Evolutionary conservation across 2,888 invertebrate species (phyloP).

Genomic region (Diarsia brunnea): DNA sequence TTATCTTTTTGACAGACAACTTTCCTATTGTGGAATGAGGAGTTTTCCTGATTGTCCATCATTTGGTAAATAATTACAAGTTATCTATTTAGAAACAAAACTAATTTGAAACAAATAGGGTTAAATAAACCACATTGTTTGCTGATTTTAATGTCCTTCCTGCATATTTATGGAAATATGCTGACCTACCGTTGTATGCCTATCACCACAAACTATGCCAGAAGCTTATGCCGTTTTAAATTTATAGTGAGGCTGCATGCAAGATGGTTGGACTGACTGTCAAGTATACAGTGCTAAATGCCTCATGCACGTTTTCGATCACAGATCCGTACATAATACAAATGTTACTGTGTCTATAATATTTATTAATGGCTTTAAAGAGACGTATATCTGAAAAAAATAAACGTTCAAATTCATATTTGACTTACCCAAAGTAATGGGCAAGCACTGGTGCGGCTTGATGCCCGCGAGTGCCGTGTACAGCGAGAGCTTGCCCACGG

Average conservation of each 20-base stretch:
- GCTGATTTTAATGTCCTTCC: background rate
- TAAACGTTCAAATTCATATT: too few species aligned
- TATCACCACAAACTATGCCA: background rate
- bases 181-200: background rate
- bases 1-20: background rate
- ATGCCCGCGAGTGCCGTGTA: constrained; percentile 99
- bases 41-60: background rate
- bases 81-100: background rate
- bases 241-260: background rate
- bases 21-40: background rate
- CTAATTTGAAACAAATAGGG: background rate
- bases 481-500: constrained; percentile 98
- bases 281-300: background rate
- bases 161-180: background rate
- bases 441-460: constrained; percentile 98
- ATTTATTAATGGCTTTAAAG: too few species aligned
- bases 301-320: background rate
- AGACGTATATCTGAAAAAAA: too few species aligned
- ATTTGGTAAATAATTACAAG: background rate
- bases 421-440: constrained; percentile 95
- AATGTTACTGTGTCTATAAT: too few species aligned
- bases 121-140: background rate
- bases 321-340: too few species aligned
- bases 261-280: background rate
- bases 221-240: background rate